phyloP scores from a whole-genome alignment of 2,888 invertebrate species.

The Mythimna impura region DNA sequence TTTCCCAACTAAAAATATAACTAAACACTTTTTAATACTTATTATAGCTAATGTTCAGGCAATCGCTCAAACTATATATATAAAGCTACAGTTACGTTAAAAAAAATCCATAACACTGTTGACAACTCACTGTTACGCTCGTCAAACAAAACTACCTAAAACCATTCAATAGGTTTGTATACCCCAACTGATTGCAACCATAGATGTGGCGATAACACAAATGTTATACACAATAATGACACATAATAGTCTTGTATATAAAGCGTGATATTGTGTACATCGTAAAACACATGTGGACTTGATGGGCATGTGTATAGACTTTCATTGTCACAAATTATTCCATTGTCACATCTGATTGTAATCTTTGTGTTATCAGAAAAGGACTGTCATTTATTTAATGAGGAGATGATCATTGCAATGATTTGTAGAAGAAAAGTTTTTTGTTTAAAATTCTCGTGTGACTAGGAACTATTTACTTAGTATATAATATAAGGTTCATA shows the following conservation, averaged over 20 bases:
- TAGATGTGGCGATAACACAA: constrained; percentile 28
- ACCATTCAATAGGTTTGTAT: constrained; percentile 43
- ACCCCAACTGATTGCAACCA: constrained; percentile 40
- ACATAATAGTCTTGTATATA: constrained; percentile 53
- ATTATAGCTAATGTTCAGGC: background rate
- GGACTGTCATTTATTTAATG: constrained; percentile 48
- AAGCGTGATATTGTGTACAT: constrained; percentile 68
- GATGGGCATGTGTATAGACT: constrained; percentile 66
- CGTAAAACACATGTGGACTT: constrained; percentile 70
- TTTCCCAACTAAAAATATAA: too few relatives aligned
- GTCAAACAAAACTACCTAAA: constrained; percentile 18
- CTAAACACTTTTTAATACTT: background rate
- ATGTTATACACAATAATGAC: constrained; percentile 39
- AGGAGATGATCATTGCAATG: constrained; percentile 23
- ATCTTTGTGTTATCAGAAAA: constrained; percentile 52
- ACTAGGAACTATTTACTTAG: background rate
- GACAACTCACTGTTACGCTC: constrained; percentile 15
- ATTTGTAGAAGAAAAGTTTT: background rate
- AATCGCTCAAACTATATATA: background rate
- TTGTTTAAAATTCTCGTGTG: constrained; percentile 4
- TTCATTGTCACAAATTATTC: constrained; percentile 72
- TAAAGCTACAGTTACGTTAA: background rate
- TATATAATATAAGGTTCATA: background rate
- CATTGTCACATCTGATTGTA: constrained; percentile 69
- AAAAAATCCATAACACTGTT: background rate